Evolutionary conservation across 2,888 invertebrate species (phyloP).

Genomic region (Diplazon laetatorius): DNA sequence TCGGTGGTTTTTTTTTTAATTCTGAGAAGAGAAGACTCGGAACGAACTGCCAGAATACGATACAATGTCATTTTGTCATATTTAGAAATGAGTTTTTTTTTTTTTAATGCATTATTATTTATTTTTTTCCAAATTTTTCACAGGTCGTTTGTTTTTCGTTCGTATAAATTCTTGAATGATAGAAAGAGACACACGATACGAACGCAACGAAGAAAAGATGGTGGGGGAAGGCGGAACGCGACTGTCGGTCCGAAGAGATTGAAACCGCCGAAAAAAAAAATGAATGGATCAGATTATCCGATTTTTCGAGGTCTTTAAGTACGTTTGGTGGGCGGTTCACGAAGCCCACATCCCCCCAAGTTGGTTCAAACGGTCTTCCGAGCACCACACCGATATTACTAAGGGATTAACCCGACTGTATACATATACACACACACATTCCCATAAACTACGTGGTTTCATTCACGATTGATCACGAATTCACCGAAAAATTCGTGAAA

Average conservation of each 20-base stretch:
- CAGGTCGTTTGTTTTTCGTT: too few relatives aligned
- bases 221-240: not conserved
- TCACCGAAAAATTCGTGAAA: not conserved
- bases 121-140: too few relatives aligned
- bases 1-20: too few relatives aligned
- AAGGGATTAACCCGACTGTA: constrained; percentile 39
- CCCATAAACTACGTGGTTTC: not conserved
- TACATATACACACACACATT: too few relatives aligned
- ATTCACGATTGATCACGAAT: not conserved
- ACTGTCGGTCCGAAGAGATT: constrained; percentile 6
- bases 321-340: constrained; percentile 57
- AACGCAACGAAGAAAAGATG: constrained; percentile 5
- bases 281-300: constrained; percentile 62
- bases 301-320: constrained; percentile 48
- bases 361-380: constrained; percentile 41
- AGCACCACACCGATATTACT: constrained; percentile 45
- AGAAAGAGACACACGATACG: constrained; percentile 6
- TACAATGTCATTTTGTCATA: not conserved
- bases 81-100: constrained; percentile 5
- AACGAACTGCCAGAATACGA: not conserved
- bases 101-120: too few relatives aligned
- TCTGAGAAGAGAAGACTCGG: too few relatives aligned
- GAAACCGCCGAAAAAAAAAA: constrained; percentile 49
- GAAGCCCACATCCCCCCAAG: constrained; percentile 2
- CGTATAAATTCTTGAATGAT: not conserved